Conservation (phyloP, 2,113 vertebrate species). For the Morone chrysops region DNA sequence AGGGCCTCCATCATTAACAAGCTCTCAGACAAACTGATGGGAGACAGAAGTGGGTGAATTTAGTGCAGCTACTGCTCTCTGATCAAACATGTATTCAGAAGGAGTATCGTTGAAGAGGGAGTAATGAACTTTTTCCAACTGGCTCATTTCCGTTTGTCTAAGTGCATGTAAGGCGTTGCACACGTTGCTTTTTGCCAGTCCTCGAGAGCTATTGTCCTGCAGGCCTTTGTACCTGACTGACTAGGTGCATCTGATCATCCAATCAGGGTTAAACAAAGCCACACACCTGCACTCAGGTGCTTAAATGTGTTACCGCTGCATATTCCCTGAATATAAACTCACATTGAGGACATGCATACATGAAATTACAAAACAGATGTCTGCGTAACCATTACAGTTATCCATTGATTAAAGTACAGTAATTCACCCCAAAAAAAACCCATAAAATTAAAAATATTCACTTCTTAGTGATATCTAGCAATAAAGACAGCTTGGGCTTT, state of each 20-base stretch:
- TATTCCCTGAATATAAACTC: not conserved
- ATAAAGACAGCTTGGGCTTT: not conserved
- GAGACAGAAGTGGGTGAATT: constrained; percentile 1
- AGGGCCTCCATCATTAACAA: constrained; percentile 37
- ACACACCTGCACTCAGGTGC: not conserved
- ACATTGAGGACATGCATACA: not conserved
- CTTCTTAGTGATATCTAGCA: not conserved
- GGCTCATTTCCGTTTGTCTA: not conserved
- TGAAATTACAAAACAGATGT: not conserved
- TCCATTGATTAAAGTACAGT: not conserved
- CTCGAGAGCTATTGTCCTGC: not conserved
- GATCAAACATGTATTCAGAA: constrained; percentile 29
- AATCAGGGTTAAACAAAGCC: not conserved
- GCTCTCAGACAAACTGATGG: constrained; percentile 37
- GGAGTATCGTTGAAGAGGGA: not conserved
- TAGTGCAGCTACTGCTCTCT: not conserved
- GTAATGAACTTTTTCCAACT: not conserved
- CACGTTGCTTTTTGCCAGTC: not conserved
- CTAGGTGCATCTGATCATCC: constrained; percentile 6
- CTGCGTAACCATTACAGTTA: not conserved
- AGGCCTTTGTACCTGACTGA: not conserved
- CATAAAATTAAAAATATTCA: not conserved
- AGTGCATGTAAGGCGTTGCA: not conserved
- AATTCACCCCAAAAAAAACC: not conserved
- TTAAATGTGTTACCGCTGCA: not conserved